Evolutionary conservation across 23 tunicate genomes (phyloP), one percentile per base, ranked within the genome.

Genomic region (Halocynthia roretzi): DNA sequence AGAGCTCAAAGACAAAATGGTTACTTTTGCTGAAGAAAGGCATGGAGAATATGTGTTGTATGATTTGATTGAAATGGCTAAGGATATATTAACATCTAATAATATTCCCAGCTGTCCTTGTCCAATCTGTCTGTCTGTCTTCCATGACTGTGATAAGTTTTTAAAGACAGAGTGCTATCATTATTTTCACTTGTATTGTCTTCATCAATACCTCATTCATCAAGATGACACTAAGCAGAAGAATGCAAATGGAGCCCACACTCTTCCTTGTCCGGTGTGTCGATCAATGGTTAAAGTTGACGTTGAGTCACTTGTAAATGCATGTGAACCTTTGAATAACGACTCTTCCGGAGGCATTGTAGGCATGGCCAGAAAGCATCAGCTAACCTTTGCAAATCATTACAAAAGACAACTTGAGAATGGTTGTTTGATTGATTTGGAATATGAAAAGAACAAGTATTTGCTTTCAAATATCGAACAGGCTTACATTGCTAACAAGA

Each of bases 181-280:
- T 81, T 81, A 86, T 60, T 64, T 81, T 40, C 92, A 86, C 70
- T 75, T 76, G 8, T 75, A 75, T 81, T 86, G 92, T 58, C 51
- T 86, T 54, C 23, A 68, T 63, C 77, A 81, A 65, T 82, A 82
- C 49, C 67, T 82, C 12, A 10, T 71, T 10, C 74, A 85, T 76
- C 50, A 75, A 22, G 65, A 67, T 7, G 8, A 82, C 49, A 14
- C 40, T 61, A 18, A 44, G 61, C 66, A 75, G 52, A 57, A 80
- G 2, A 51, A 5, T 44, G 53, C 14, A 6, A 78, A 81, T 8
- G 77, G 61, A 18, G 51, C 5, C 15, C 15, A 50, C 6, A 17
- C 56, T 14, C 62, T 86, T 15, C 92, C 92, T 21, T 86, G 92
- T 68, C 92, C 92, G 31, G 84, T 86, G 57, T 86, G 92, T 66